These are phyloP conservation scores for Drosophila pandora DNA, from an alignment of 1,140 invertebrate species.

Conservation along the genomic window DNA sequence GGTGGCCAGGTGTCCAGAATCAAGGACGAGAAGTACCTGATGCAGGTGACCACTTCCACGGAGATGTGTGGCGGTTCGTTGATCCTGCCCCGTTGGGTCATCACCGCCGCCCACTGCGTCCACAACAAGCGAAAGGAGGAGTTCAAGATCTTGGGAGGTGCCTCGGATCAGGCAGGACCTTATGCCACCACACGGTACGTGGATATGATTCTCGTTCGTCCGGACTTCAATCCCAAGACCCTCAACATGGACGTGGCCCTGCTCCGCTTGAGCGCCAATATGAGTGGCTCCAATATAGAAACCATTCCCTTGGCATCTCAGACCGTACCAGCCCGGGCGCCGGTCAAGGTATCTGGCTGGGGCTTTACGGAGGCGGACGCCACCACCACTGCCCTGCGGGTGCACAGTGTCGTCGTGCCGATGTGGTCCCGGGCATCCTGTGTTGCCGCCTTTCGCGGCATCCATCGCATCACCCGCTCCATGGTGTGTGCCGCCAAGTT, in stretches of 20 bases:
- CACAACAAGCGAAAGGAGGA: slow-evolving; percentile 8
- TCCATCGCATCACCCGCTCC: slow-evolving; percentile 42
- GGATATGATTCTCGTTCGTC: slow-evolving; percentile 28
- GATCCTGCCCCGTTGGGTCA: slow-evolving; percentile 52
- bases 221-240: slow-evolving; percentile 41
- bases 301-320: slow-evolving; percentile 49
- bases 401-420: slow-evolving; percentile 57
- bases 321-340: slow-evolving; percentile 21
- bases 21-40: slow-evolving; percentile 51
- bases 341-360: slow-evolving; percentile 63
- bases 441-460: slow-evolving; percentile 30
- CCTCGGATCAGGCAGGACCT: slow-evolving; percentile 47
- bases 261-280: slow-evolving; percentile 25
- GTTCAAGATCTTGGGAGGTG: slow-evolving; percentile 53
- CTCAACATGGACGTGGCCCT: slow-evolving; percentile 66
- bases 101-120: slow-evolving; percentile 64
- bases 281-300: slow-evolving; percentile 46
- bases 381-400: slow-evolving; percentile 27
- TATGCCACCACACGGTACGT: slow-evolving; percentile 39
- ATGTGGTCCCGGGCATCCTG: slow-evolving; percentile 54
- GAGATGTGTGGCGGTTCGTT: slow-evolving; percentile 62
- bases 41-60: slow-evolving; percentile 50
- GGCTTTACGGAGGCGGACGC: slow-evolving; percentile 20
- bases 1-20: slow-evolving; percentile 53
- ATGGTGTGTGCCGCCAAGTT: slow-evolving; percentile 54